Conservation (phyloP, 2,888 invertebrate genomes). For the Lasioglossum morio region DNA sequence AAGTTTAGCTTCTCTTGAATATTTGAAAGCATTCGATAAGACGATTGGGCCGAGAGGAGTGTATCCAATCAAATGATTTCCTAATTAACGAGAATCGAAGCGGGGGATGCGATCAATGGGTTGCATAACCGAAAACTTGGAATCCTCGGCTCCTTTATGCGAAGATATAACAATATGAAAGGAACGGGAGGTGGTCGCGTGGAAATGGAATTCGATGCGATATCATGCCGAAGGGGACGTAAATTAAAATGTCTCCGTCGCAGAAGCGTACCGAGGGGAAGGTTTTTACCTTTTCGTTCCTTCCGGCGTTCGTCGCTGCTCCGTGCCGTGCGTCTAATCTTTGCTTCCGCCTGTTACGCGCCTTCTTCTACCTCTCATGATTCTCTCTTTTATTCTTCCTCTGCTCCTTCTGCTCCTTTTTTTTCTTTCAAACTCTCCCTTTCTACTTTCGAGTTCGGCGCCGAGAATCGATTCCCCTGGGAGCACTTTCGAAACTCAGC, state of each 20-base stretch:
- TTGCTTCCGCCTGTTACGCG: constrained; percentile 31
- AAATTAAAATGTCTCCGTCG: constrained; percentile 80
- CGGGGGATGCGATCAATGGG: constrained; percentile 11
- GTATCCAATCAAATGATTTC: background rate
- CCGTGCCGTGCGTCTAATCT: constrained; percentile 57
- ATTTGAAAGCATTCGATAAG: background rate
- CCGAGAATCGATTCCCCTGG: constrained; percentile 73
- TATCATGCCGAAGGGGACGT: constrained; percentile 72
- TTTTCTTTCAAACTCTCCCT: background rate
- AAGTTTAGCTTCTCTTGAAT: background rate
- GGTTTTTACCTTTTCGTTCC: constrained; percentile 54
- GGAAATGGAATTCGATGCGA: constrained; percentile 75
- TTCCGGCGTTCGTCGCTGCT: constrained; percentile 29
- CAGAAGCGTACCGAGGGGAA: constrained; percentile 59
- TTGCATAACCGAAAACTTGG: constrained; percentile 24
- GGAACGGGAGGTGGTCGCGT: constrained; percentile 31
- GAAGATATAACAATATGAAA: constrained; percentile 64
- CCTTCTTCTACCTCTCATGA: constrained; percentile 23
- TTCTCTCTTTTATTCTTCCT: background rate
- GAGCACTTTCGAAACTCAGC: constrained; percentile 68
- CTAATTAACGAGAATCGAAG: constrained; percentile 27
- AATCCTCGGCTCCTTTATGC: constrained; percentile 30
- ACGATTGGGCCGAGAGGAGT: background rate
- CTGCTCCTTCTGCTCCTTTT: background rate
- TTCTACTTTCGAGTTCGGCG: constrained; percentile 38